Conservation (phyloP, 2,113 vertebrate species). For the Asarcornis scutulata region DNA sequence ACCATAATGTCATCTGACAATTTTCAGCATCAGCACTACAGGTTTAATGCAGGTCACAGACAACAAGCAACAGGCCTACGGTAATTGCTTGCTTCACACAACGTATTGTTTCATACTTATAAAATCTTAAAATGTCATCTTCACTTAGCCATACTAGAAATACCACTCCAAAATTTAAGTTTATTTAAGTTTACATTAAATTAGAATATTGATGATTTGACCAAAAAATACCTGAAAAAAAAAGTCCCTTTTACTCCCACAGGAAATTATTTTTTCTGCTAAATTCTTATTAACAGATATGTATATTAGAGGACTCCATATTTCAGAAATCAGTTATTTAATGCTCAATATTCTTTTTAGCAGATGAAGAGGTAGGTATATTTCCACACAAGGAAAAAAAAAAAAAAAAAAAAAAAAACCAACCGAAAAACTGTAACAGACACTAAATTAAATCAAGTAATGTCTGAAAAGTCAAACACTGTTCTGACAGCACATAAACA, state of each 20-base stretch:
- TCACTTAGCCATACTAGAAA: conserved; percentile 37
- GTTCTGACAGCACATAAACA: conserved; percentile 57
- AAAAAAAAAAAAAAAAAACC: not conserved
- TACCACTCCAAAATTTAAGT: conserved; percentile 35
- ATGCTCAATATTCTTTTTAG: conserved; percentile 78
- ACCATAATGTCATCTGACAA: not conserved
- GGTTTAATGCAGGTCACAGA: conserved; percentile 40
- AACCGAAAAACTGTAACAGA: conserved; percentile 53
- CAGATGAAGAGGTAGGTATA: conserved; percentile 83
- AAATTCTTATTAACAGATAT: conserved; percentile 35
- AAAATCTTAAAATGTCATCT: conserved; percentile 50
- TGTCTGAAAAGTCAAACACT: conserved; percentile 73
- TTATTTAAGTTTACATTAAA: conserved; percentile 40
- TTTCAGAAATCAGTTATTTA: conserved; percentile 79
- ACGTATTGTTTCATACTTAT: conserved; percentile 25
- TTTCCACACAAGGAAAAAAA: conserved; percentile 73
- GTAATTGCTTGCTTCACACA: conserved; percentile 21
- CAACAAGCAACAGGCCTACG: conserved; percentile 55
- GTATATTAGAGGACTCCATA: conserved; percentile 71
- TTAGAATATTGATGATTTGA: conserved; percentile 5
- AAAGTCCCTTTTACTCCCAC: conserved; percentile 19
- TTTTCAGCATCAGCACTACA: conserved; percentile 29
- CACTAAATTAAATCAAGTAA: conserved; percentile 72
- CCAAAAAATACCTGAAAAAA: not conserved
- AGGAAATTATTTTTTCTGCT: not conserved